Evolutionary conservation across 37 sponge, comb jelly and placozoan species (phyloP), one percentile per base, ranked within the genome.

Genomic region (Hormiphora californensis): DNA sequence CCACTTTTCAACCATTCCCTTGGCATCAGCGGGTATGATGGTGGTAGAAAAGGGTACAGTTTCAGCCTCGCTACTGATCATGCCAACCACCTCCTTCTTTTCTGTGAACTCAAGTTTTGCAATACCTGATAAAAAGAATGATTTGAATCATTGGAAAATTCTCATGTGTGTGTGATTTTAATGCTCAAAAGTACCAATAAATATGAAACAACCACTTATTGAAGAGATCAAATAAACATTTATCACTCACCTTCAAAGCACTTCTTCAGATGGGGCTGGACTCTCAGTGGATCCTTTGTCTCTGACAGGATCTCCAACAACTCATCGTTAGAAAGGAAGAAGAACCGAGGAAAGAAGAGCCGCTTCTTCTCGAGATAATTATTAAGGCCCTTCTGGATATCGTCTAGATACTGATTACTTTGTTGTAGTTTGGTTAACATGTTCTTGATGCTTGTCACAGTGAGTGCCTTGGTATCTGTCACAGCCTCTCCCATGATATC

Each of bases 1-100:
- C 98, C 98, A 96, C 34, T 96, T 96, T 93, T 96, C 98, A 39
- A 96, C 98, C 98, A 96, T 96, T 38, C 98, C 98, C 92, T 93
- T 96, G 38, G 98, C 94, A 53, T 94, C 91, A 63, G 93, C 98
- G 30, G 98, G 98, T 12, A 94, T 63, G 81, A 96, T 91, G 32
- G 67, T 89, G 9, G 85, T 86, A 32, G 93, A 90, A 88, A 94
- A 94, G 4, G 94, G 93, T 0, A 96, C 98, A 39, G 54, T 87
- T 68, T 96, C 98, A 30, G 90, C 92, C 89, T 97, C 98, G 49
- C 92, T 90, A 62, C 94, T 93, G 81, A 97, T 90, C 95, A 97
- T 94, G 32, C 94, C 94, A 21, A 21, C 91, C 17, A 94, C 89
- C 49, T 93, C 91, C 87, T 93, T 90, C 15, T 92, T 90, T 86